phyloP scores from a whole-genome alignment of 2,113 vertebrate species.

The Erythrolamprus reginae region DNA sequence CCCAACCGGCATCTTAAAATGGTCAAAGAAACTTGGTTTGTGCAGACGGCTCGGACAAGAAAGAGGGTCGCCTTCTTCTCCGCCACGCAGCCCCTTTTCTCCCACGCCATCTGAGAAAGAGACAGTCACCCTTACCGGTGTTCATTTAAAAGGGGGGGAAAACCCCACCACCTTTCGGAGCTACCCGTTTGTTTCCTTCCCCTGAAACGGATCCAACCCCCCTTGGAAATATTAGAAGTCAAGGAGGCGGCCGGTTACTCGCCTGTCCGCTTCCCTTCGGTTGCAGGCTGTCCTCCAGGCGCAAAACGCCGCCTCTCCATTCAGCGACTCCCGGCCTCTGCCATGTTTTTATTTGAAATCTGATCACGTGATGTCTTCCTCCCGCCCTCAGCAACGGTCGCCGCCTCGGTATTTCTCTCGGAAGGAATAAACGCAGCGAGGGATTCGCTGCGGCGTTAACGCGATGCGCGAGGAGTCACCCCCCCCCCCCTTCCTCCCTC shows the following conservation, averaged over 20 bases:
- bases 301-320: background rate
- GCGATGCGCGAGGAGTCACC: background rate
- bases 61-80: background rate
- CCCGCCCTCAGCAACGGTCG: background rate
- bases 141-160: background rate
- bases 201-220: background rate
- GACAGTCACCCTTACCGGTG: background rate
- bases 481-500: accelerated
- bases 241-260: background rate
- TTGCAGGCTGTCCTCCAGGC: background rate
- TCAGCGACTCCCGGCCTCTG: background rate
- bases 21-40: too few relatives aligned
- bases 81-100: background rate
- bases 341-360: background rate
- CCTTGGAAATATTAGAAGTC: background rate
- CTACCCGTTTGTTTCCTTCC: background rate
- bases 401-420: background rate
- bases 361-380: background rate
- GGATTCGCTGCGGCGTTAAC: background rate
- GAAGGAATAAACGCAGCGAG: background rate
- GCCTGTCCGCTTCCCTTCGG: background rate
- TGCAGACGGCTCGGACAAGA: background rate
- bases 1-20: background rate
- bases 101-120: background rate
- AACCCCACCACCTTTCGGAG: background rate